Base-by-base conservation (phyloP, 2,797 vertebrate genomes). In the Enteromius argenteus region DNA sequence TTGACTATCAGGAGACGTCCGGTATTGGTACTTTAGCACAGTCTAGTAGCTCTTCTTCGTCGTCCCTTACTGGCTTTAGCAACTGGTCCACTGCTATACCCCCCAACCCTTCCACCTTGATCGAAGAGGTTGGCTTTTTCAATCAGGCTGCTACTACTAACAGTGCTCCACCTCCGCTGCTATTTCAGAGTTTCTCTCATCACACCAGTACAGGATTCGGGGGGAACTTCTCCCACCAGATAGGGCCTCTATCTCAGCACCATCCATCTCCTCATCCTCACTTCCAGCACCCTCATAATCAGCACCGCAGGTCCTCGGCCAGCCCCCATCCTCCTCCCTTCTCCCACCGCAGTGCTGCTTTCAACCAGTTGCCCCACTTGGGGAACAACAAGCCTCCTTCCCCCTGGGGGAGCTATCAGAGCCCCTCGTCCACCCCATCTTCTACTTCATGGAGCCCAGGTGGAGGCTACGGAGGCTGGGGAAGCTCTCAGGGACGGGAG, bases 141-240 rank as follows among this genome's bases (percentile, higher is more conserved):
- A 96, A 98, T 90, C 97, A 97, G 1, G 91, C 97, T 58, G 96
- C 97, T 92, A 97, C 98, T 56, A 97, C 97, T 77, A 96, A 96
- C 91, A 99, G 97, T 81, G 97, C 97, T 91, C 96, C 98, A 19
- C 96, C 97, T 27, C 97, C 97, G 85, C 93, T 99, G 93, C 96
- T 99, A 88, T 99, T 99, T 93, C 98, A 97, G 91, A 99, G 99
- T 96, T 99, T 99, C 90, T 97, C 98, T 88, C 98, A 99, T 89
- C 98, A 99, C 0, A 96, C 97, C 73, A 97, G 97, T 89, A 97
- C 98, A 84, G 96, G 97, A 89, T 99, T 99, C 83, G 97, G 98
- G 69, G 97, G 97, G 81, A 97, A 96, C 91, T 99, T 99, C 93
- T 99, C 98, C 80, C 96, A 98, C 2, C 98, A 99, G 92, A 97